These are phyloP conservation scores for Paratilapia polleni DNA, from an alignment of 2,113 vertebrate species.

Conservation along the genomic window DNA sequence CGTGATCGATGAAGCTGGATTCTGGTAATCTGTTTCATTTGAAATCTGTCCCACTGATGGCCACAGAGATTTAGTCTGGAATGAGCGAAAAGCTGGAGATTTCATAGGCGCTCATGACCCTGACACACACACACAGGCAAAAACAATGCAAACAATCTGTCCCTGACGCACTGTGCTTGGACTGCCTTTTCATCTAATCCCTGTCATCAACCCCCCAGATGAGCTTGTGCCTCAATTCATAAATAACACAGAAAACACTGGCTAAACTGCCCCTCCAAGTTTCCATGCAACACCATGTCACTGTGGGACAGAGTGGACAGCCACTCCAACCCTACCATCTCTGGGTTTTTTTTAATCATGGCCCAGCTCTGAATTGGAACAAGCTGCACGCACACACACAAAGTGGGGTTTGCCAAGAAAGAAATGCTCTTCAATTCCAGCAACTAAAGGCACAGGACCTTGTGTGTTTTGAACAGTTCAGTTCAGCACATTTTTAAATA, in stretches of 20 bases:
- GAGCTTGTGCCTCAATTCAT: conserved; percentile 36
- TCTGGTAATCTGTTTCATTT: conserved; percentile 69
- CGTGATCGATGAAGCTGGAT: conserved; percentile 65
- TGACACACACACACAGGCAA: not conserved
- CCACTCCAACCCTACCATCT: not conserved
- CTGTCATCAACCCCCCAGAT: conserved; percentile 48
- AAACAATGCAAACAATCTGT: conserved; percentile 47
- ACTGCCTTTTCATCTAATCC: conserved; percentile 52
- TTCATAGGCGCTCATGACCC: conserved; percentile 10
- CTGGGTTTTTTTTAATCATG: not conserved
- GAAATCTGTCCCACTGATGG: conserved; percentile 58
- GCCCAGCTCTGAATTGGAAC: not conserved
- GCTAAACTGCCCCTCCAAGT: not conserved
- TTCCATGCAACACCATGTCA: conserved; percentile 1
- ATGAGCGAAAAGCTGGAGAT: conserved; percentile 43
- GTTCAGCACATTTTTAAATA: not conserved
- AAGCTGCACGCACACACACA: not conserved
- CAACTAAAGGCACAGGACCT: not conserved
- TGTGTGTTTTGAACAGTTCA: not conserved
- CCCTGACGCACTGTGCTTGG: conserved; percentile 34
- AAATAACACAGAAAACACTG: conserved; percentile 55
- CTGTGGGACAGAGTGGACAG: not conserved
- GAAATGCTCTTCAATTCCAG: not conserved
- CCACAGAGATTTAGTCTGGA: conserved; percentile 54
- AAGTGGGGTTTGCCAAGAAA: not conserved